A percentile compares a stretch with the other conserved stretches of the same genome.
These are phyloP conservation scores for Gortyna flavago DNA, from an alignment of 2,888 invertebrate genomes.

Conservation along the genomic window DNA sequence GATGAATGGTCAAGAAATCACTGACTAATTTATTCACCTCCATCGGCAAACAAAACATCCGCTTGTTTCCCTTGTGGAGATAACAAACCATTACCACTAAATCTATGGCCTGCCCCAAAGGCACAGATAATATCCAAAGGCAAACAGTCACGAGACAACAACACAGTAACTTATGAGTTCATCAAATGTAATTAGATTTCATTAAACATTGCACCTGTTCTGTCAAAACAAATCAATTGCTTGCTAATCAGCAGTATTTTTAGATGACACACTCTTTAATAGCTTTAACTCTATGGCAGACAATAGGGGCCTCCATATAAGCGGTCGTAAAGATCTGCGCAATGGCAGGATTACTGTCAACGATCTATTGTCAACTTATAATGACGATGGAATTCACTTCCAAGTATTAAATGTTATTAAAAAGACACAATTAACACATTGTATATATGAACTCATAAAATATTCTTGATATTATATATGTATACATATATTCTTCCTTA, in stretches of 20 bases:
- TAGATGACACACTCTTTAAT: slow-evolving; percentile 50
- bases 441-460: slow-evolving; percentile 9
- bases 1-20: neutral
- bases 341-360: slow-evolving; percentile 47
- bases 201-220: slow-evolving; percentile 43
- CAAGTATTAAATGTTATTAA: slow-evolving; percentile 13
- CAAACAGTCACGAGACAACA: neutral
- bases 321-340: slow-evolving; percentile 28
- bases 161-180: slow-evolving; percentile 52
- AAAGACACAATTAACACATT: slow-evolving; percentile 19
- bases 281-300: slow-evolving; percentile 28
- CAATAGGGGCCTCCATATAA: slow-evolving; percentile 50
- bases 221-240: slow-evolving; percentile 32
- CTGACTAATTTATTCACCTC: neutral
- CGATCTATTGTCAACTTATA: slow-evolving; percentile 55
- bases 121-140: neutral
- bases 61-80: neutral
- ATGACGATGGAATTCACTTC: slow-evolving; percentile 26
- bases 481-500: neutral
- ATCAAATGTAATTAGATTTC: slow-evolving; percentile 48
- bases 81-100: neutral
- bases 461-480: neutral
- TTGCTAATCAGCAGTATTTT: slow-evolving; percentile 54
- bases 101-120: neutral
- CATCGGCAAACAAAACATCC: neutral